Base-by-base conservation (phyloP, 2,113 vertebrate species). In the Hyla sarda region DNA sequence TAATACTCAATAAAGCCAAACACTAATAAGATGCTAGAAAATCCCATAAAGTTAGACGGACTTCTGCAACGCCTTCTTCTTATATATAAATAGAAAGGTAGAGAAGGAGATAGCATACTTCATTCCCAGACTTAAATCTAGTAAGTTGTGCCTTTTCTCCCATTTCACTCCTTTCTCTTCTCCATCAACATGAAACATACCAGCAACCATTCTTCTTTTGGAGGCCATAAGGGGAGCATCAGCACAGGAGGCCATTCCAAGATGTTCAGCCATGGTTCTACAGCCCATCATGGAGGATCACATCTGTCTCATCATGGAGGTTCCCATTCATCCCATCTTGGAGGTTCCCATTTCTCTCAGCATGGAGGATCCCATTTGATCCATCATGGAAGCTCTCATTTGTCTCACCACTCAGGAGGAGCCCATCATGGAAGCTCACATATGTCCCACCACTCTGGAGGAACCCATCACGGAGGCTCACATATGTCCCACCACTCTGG, bases 191-290 rank as follows among this genome's bases (percentile, higher is more conserved):
- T 84, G 82, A 84, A 32, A 32, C 54, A 60, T 32, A 62, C 25
- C 37, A 76, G 21, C 14, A 84, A 50, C n/a, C 52, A 84, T 41
- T 60, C 71, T 58, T 45, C 82, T 45, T 9, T 28, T 84, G 54
- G 69, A 13, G 37, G 30, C 71, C 6, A 47, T 13, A 84, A 84
- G 16, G 41, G 41, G 9, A 23, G 76, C 23, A 16, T n/a, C n/a
- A n/a, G 25, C 52, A 79, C 76, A 81, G 41, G 79, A 10, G 34
- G 58, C 13, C n/a, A 81, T 65, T 82, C 58, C 60, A 82, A 82
- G 23, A 48, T 69, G 58, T 48, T 69, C 25, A 32, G 60, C 19
- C 79, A 82, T 67, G 8, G 13, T 2, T 69, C 79, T 13, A 48
- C 60, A 50, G n/a, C 25, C 32, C 79, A 67, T 21, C 80, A 16